Base-by-base conservation (phyloP, 1,140 invertebrate genomes). In the Lineus longissimus region DNA sequence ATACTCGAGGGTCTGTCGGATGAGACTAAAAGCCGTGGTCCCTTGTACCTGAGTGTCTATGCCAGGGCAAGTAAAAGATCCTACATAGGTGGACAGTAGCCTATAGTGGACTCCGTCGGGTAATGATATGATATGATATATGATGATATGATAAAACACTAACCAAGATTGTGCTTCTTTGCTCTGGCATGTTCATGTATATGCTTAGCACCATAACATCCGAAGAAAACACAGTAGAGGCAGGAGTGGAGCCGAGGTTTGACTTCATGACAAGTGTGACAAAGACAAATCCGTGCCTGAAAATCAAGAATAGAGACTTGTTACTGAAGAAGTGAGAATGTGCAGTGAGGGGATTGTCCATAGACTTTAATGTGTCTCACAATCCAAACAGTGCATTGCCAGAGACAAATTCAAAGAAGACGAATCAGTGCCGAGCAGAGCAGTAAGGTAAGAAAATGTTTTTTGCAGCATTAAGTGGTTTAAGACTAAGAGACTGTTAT, bases 221-320 rank as follows among this genome's bases (percentile, higher is more conserved):
- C 93, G 81, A 96, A 93, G 81, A 87, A 94, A 68, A 95, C 91
- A 83, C 94, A 97, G 67, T 93, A 89, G 27, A 96, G 82, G 80
- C 94, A 97, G 29, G 91, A 90, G 83, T 94, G 92, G 62, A 95
- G 83, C 54, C 91, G 86, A 41, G 89, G 87, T 45, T 88, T 88
- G 68, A 87, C 84, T 55, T 86, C 86, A 69, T 88, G 86, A 81
- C 92, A 94, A 57, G 87, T 87, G 67, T 90, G 88, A 81, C 91
- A 93, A 54, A 89, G 84, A 72, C 88, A 88, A 79, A 88, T 88
- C 70, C 87, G 85, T 27, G 90, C 89, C 89, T 91, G 77, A 43
- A 83, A 82, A 79, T 55, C 29, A 54, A 9, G 63, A 58, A 63
- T 27, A 15, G 54, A 45, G 27, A 43, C n/a, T 19, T 25, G 15